Base-by-base conservation (phyloP, 2,888 invertebrate species). In the Masnerella sp. region DNA sequence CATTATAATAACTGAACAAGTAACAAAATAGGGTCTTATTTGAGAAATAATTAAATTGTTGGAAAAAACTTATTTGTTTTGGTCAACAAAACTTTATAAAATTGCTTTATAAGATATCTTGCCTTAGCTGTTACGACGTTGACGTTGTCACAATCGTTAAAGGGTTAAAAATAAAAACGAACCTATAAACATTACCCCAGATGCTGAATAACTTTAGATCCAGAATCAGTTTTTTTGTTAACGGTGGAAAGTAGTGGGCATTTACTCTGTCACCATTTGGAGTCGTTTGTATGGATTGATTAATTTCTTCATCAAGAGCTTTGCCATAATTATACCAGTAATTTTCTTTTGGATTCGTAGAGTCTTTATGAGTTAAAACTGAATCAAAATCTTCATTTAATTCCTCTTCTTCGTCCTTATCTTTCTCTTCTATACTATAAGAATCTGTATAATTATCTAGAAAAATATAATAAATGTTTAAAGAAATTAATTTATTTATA, bases 191-290 rank as follows among this genome's bases (percentile, higher is more conserved):
- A 32, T 25, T 52, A 5, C 22, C 38, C 18, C 36, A 52, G 2
- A 38, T 14, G 1, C 20, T 11, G 9, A 40, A 28, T 11, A 54
- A 25, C 5, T 20, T 40, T 11, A 40, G 28, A 42, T 54, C 40
- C 5, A 2, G 4, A 2, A 12, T 34, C 3, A 34, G 4, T 12
- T 12, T 34, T 34, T 34, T 34, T 34, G 14, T 15, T 22, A 52
- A 22, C 2, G 12, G 7, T 20, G 25, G 52, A 20, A 38, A 11
- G 22, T 22, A 52, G 14, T 54, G 30, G 2, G 54, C 54, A 15
- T 54, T 54, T 7, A 52, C 36, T 5, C 22, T n/a, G 4, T 18
- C 22, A n/a, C 38, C 52, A 28, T 51, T 18, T 18, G n/a, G n/a
- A n/a, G n/a, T 51, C 17, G 2, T 5, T 34, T 14, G 4, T 2